Percentiles rank a stretch among this genome's conserved stretches.
These are phyloP conservation scores for Paracyprichromis sp. DNA, from an alignment of 2,113 vertebrate species.

Conservation along the genomic window DNA sequence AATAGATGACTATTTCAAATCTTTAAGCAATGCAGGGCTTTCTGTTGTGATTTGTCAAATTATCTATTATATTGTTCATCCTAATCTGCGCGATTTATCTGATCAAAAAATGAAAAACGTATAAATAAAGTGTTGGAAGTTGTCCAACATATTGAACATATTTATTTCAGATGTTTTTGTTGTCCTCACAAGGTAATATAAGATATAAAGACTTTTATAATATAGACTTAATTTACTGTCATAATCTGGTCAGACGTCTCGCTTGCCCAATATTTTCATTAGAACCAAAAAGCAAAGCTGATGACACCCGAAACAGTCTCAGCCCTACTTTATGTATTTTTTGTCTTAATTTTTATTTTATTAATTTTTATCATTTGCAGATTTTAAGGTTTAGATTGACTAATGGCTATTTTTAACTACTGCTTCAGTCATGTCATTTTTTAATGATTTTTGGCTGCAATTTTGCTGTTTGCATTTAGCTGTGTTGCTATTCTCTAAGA, in stretches of 20 bases:
- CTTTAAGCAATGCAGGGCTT: not conserved
- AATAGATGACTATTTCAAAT: not conserved
- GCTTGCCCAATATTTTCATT: not conserved
- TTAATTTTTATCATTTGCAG: not conserved
- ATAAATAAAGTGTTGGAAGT: not conserved
- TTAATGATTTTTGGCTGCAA: not conserved
- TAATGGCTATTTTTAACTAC: not conserved
- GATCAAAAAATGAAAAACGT: not conserved
- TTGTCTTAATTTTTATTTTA: not conserved
- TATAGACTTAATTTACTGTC: not conserved
- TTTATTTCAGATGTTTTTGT: not conserved
- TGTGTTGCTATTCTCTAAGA: not conserved
- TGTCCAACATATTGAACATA: not conserved
- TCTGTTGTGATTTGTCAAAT: not conserved
- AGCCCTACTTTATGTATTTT: not conserved
- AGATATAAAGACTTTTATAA: not conserved
- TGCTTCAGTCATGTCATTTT: not conserved
- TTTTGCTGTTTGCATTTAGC: not conserved
- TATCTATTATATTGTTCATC: not conserved
- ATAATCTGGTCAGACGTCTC: not conserved
- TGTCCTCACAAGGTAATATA: not conserved
- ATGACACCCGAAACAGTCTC: not conserved
- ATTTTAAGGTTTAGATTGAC: not conserved
- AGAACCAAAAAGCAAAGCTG: not conserved
- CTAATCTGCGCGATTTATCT: not conserved